These are phyloP conservation scores for Emberiza fucata DNA, from an alignment of 2,113 vertebrate genomes.

Conservation along the genomic window DNA sequence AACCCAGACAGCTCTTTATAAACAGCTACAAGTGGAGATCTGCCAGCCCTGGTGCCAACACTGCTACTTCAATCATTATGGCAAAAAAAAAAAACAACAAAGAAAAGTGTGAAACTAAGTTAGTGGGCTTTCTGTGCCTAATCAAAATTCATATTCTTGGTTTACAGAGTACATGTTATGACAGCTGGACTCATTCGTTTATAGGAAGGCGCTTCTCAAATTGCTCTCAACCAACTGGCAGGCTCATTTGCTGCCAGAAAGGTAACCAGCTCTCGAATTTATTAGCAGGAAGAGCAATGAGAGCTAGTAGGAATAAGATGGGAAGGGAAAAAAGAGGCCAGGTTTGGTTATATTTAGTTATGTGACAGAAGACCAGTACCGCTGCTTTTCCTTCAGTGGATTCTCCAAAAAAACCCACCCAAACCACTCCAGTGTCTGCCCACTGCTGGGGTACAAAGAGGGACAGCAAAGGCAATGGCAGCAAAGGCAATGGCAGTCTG, in stretches of 20 bases:
- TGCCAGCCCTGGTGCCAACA: fast-evolving
- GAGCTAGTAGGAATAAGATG: not conserved
- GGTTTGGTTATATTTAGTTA: not conserved
- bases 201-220: not conserved
- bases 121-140: not conserved
- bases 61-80: not conserved
- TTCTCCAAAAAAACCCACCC: not conserved
- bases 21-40: not conserved
- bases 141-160: not conserved
- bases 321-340: not conserved
- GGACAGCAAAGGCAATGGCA: not conserved
- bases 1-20: not conserved
- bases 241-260: not conserved
- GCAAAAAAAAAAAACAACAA: not conserved
- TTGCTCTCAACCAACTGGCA: not conserved
- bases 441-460: not conserved
- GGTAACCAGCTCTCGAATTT: not conserved
- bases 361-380: not conserved
- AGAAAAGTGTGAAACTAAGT: not conserved
- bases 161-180: not conserved
- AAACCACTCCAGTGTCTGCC: not conserved
- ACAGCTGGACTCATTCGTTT: not conserved
- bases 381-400: not conserved
- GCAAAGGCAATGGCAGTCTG: not conserved
- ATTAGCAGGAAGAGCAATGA: not conserved